Conservation (phyloP, 2,113 vertebrate genomes). For the Xiphias gladius region DNA sequence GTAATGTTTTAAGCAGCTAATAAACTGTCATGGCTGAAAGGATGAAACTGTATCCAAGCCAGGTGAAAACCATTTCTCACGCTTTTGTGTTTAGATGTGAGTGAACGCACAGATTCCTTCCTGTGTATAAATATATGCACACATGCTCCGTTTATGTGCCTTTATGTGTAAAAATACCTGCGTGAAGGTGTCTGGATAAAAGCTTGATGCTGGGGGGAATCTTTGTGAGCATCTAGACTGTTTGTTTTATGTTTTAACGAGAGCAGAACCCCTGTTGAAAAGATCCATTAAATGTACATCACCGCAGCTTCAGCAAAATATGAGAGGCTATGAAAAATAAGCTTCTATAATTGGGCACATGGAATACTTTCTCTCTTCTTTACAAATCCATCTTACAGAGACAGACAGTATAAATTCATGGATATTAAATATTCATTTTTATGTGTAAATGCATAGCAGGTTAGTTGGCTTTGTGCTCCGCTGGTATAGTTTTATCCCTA, state of each 20-base stretch:
- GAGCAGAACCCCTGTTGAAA: conserved; percentile 55
- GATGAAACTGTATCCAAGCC: conserved; percentile 71
- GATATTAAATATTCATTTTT: neutral
- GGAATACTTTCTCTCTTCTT: neutral
- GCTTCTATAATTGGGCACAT: conserved; percentile 41
- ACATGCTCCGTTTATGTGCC: conserved; percentile 40
- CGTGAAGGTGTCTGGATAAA: conserved; percentile 33
- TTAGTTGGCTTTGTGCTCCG: neutral
- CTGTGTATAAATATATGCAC: neutral
- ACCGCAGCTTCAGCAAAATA: conserved; percentile 20
- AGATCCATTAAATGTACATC: conserved; percentile 54
- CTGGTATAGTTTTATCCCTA: neutral
- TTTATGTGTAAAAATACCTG: conserved; percentile 21
- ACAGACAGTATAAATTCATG: neutral
- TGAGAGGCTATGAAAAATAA: conserved; percentile 40
- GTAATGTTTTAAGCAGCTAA: conserved; percentile 69
- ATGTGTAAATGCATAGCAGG: no score
- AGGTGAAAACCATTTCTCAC: conserved; percentile 77
- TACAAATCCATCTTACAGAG: neutral
- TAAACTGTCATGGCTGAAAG: conserved; percentile 59
- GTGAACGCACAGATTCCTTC: neutral
- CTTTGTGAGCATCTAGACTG: neutral
- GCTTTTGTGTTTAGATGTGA: conserved; percentile 51
- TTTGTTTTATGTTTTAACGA: conserved; percentile 42
- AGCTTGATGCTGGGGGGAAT: conserved; percentile 21